Percentiles rank a stretch among this genome's conserved stretches.
phyloP scores from a whole-genome alignment of 2,113 vertebrate genomes.

The Struthidea cinerea region DNA sequence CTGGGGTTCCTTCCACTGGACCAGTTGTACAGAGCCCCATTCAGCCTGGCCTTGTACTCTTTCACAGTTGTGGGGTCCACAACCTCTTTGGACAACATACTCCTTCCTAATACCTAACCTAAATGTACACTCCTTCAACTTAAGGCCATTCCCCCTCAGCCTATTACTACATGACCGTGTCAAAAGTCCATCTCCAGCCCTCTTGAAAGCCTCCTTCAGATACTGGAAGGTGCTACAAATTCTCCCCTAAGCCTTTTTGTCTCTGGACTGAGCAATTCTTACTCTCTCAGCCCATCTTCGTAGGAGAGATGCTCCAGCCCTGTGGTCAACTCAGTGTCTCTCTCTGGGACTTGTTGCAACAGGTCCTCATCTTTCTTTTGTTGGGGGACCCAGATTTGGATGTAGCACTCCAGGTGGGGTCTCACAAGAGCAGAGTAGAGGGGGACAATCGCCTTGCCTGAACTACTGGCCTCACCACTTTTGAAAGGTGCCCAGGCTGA shows the following conservation, averaged over 20 bases:
- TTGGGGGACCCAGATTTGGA: rapidly evolving
- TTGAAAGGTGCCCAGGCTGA: not conserved
- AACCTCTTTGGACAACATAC: not conserved
- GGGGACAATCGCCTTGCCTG: not conserved
- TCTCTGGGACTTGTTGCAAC: not conserved
- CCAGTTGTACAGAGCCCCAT: not conserved
- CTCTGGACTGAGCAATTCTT: not conserved
- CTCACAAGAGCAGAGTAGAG: not conserved
- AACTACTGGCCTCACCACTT: not conserved
- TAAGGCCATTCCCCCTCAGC: not conserved
- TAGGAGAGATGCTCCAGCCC: not conserved
- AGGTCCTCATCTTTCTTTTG: not conserved
- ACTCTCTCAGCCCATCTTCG: not conserved
- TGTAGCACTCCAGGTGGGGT: not conserved
- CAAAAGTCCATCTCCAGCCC: not conserved
- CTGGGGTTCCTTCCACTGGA: not conserved
- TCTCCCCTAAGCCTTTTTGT: not conserved
- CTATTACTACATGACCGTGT: not conserved
- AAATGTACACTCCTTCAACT: not conserved
- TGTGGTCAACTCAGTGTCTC: not conserved
- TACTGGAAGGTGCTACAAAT: not conserved
- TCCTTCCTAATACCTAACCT: not conserved
- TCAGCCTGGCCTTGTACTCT: not conserved
- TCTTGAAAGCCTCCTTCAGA: not conserved
- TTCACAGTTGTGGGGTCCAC: not conserved